Evolutionary conservation across 2,888 invertebrate genomes (phyloP), one percentile per base, ranked within the genome.

Genomic region (Apodemia mormo): DNA sequence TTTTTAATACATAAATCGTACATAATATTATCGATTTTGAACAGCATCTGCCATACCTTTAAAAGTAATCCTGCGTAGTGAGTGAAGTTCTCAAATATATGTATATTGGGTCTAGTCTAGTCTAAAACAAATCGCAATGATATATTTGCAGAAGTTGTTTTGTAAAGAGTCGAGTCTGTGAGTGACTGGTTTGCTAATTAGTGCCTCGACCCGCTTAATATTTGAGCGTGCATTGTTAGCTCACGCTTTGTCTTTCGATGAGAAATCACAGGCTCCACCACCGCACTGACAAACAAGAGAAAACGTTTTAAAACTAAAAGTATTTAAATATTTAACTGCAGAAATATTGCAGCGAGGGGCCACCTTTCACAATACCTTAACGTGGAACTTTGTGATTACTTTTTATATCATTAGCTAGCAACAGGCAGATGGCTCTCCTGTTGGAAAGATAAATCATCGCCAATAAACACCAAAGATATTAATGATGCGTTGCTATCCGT

Each of bases 121-220:
- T 9, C 4, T 30, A 29, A 29, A 30, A 10, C 58, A 30, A 58
- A 30, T 7, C 12, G 5, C 61, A 7, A 61, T 14, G 14, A 30
- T 33, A 33, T 33, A 33, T 61, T 49, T 65, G 49, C n/a, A 43
- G 33, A 65, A 68, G 66, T 66, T 67, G 14, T 69, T 65, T 65
- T 54, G 65, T 65, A 43, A 43, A 65, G 52, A 66, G 49, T 66
- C 70, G 70, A 70, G 67, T 65, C 71, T 73, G 71, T 71, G 71
- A 71, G 68, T 71, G 73, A 73, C 71, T 73, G 71, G 68, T 56
- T 67, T 14, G 67, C 73, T 73, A 73, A 73, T 73, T 71, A 73
- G 73, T 67, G 37, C 54, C 68, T 6, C 69, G 56, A 54, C 69
- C 65, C 65, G 65, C 65, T 69, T 65, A 65, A 67, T 29, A 40